A percentile compares a stretch with the other conserved stretches of the same genome.
phyloP scores from a whole-genome alignment of 2,888 invertebrate species.

The Agrochola lychnidis region DNA sequence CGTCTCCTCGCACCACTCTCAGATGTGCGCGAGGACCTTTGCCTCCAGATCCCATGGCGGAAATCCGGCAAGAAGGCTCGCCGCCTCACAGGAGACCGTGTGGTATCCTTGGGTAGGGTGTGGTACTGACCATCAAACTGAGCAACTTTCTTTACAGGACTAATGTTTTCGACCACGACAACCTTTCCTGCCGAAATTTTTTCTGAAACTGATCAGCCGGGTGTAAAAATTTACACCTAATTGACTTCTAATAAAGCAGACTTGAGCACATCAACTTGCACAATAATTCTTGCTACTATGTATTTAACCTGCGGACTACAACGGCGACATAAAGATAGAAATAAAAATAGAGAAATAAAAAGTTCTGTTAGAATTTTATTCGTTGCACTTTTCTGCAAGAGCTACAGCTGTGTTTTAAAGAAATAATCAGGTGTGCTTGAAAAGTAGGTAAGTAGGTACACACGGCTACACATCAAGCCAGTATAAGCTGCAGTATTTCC shows the following conservation, averaged over 20 bases:
- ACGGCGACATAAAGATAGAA: background rate
- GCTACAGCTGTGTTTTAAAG: constrained; percentile 24
- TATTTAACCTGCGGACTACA: background rate
- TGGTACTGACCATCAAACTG: background rate
- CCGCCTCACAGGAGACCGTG: too few relatives aligned
- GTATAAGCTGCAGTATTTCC: too few relatives aligned
- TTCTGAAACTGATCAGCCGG: background rate
- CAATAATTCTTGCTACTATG: background rate
- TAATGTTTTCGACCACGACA: too few relatives aligned
- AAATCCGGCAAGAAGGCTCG: too few relatives aligned
- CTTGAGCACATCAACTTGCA: constrained; percentile 1
- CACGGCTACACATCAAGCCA: too few relatives aligned
- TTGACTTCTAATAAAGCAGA: background rate
- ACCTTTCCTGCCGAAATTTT: background rate
- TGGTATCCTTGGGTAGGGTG: background rate
- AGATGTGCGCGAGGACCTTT: too few relatives aligned
- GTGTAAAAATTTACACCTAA: background rate
- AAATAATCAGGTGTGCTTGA: background rate
- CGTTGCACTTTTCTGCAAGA: constrained; percentile 19
- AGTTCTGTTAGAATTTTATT: constrained; percentile 8
- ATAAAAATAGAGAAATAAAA: constrained; percentile 16
- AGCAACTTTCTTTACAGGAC: too few relatives aligned
- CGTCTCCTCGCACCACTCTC: too few relatives aligned
- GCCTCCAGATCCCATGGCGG: too few relatives aligned
- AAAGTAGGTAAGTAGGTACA: background rate